Evolutionary conservation across 2,113 vertebrate genomes (phyloP), one percentile per base, ranked within the genome.

Genomic region (Propithecus coquereli): DNA sequence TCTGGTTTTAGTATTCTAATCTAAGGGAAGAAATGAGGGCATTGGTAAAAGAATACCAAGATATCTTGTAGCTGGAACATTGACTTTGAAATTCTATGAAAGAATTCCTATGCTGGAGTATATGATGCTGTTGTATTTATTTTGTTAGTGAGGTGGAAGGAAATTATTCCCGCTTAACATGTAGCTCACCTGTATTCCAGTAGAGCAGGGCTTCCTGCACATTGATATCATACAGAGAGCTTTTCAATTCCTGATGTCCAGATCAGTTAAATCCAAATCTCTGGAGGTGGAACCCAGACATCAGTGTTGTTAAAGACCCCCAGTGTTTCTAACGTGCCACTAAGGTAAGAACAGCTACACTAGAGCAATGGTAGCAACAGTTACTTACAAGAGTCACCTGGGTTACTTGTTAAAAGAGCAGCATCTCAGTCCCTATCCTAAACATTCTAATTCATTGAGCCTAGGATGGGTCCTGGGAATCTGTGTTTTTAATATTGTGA

Each of bases 11-110:
- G 59, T 22, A 20, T 70, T 40, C 63, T 77, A 81, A 81, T 52
- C 50, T 23, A 4, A 91, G 61, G 87, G 30, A 47, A 91, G 50
- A 92, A 91, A 76, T 54, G 32, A 47, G 50, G 5, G 37, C 54
- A 12, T 47, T 76, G 30, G 10, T 76, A 84, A 80, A 66, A 65
- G 20, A 80, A 34, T 54, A 89, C 12, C 23, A 84, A 83, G 59
- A 70, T 6, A 30, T 40, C 17, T 22, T 63, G 6, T 77, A 54
- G 74, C 47, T 45, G 9, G 30, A 84, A 77, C 47, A 81, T 6
- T 84, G 34, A 81, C 20, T 91, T 82, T 40, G 63, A 91, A 74
- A 86, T 63, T 91, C 27, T 57, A 16, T 73, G 10, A 71, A 74
- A 37, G 10, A 85, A 76, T 34, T 40, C 22, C 17, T 61, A 4